These are phyloP conservation scores for Metellina segmentata DNA, from an alignment of 2,888 invertebrate species.

Conservation along the genomic window DNA sequence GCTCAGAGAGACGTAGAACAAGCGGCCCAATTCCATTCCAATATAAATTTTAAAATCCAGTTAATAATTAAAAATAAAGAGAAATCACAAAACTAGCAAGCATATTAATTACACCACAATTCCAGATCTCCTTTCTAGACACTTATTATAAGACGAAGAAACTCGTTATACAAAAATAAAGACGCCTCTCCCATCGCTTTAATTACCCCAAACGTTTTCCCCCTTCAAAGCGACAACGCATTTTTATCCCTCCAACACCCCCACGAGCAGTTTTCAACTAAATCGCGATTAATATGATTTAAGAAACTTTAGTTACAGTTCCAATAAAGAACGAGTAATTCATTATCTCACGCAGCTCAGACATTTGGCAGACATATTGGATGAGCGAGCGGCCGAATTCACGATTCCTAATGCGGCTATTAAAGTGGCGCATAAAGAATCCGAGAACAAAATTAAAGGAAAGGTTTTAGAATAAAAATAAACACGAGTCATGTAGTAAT, in stretches of 20 bases:
- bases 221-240: background rate
- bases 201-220: background rate
- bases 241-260: background rate
- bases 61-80: too few relatives aligned
- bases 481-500: slow-evolving; percentile 18
- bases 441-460: slow-evolving; percentile 32
- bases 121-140: background rate
- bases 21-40: too few relatives aligned
- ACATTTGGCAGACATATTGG: background rate
- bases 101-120: too few relatives aligned
- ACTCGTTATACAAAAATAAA: background rate
- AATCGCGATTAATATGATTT: slow-evolving; percentile 13
- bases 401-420: background rate
- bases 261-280: background rate
- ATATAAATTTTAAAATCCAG: too few relatives aligned
- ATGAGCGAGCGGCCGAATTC: too few relatives aligned
- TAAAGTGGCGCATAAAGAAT: slow-evolving; percentile 5
- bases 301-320: background rate
- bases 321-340: slow-evolving; percentile 20
- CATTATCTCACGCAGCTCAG: slow-evolving; percentile 20
- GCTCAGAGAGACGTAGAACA: too few relatives aligned
- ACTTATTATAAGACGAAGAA: background rate
- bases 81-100: too few relatives aligned
- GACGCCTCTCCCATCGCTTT: background rate
- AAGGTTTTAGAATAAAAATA: slow-evolving; percentile 21